Percentiles rank a stretch among this genome's conserved stretches.
Conservation (phyloP, 2,797 vertebrate genomes). For the Microhierax caerulescens region DNA sequence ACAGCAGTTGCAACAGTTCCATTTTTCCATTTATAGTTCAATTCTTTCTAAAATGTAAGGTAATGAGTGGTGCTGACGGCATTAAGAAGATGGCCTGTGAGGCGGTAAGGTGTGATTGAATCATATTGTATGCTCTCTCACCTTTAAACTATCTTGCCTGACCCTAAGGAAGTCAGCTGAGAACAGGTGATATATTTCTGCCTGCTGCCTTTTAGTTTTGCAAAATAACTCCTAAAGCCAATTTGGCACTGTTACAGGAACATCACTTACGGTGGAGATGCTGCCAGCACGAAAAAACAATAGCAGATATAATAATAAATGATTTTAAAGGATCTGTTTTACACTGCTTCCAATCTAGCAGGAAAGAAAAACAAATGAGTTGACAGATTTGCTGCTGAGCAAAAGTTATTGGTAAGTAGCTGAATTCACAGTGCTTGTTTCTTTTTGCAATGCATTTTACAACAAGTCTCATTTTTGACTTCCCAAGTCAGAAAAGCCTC, state of each 20-base stretch:
- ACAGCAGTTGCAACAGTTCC: accelerated
- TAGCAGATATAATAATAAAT: neutral
- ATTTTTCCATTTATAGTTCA: accelerated
- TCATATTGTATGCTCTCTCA: neutral
- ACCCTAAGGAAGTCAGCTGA: neutral
- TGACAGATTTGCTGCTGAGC: neutral
- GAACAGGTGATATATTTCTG: neutral
- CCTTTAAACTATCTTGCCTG: neutral
- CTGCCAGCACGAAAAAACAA: neutral
- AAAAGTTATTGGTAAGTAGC: neutral
- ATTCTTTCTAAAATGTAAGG: neutral
- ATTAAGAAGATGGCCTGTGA: neutral
- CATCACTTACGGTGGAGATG: neutral
- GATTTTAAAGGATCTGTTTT: neutral
- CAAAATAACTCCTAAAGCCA: neutral
- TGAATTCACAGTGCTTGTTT: neutral
- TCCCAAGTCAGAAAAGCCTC: neutral
- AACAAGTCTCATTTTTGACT: neutral
- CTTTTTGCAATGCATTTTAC: neutral
- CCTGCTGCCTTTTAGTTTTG: neutral
- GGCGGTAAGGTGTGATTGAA: neutral
- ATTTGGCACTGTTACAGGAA: neutral
- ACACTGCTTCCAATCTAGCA: neutral
- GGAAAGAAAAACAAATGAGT: neutral
- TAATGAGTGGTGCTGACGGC: neutral